A percentile compares a stretch with the other conserved stretches of the same genome.
Evolutionary conservation across 2,888 invertebrate genomes (phyloP).

Genomic region (Heliconius erato): DNA sequence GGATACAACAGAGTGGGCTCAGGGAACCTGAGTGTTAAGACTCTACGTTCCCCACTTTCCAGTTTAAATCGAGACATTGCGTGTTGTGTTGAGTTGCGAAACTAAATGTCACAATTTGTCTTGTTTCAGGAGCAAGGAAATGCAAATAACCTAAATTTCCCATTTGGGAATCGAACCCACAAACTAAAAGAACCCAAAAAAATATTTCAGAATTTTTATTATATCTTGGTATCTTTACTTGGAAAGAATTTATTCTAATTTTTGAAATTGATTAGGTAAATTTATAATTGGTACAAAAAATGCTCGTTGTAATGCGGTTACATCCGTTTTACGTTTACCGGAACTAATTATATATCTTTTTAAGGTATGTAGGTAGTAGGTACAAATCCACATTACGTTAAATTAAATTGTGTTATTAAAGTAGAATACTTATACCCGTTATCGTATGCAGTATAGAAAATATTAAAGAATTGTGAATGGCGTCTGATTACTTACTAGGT

Average conservation of each 20-base stretch:
- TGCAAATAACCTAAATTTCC: not conserved
- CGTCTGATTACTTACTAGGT: no score
- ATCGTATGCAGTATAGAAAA: no score
- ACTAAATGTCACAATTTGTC: not conserved
- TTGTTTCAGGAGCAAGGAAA: no score
- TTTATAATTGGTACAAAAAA: not conserved
- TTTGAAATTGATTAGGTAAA: not conserved
- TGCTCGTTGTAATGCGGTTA: not conserved
- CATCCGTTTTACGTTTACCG: not conserved
- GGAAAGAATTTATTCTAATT: not conserved
- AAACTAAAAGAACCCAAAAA: not conserved
- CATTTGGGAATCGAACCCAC: not conserved
- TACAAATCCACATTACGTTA: not conserved
- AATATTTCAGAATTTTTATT: not conserved
- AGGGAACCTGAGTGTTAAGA: not conserved
- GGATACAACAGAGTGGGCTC: not conserved
- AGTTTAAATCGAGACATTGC: not conserved
- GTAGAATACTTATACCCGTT: not conserved
- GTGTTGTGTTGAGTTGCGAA: not conserved
- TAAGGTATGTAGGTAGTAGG: not conserved
- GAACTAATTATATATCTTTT: not conserved
- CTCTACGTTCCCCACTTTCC: not conserved
- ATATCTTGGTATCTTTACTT: not conserved
- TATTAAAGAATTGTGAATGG: no score
- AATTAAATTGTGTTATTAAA: not conserved